Base-by-base conservation (phyloP, 2,113 vertebrate genomes). In the Dipodomys ordii region DNA sequence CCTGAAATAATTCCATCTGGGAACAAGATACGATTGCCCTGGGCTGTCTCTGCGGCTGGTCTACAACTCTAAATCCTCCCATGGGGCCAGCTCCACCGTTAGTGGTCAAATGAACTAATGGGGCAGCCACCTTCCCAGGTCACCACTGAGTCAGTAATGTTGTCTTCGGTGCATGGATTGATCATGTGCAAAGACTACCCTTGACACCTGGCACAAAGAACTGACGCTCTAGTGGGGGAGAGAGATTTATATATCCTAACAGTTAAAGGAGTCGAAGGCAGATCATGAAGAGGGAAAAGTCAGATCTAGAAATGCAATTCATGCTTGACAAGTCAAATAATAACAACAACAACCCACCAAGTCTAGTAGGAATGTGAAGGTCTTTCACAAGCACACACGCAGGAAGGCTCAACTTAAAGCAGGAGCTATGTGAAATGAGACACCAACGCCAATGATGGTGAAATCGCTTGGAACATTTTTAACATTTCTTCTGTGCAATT, bases 231-330 rank as follows among this genome's bases (percentile, higher is more conserved):
- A 25, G 46, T 1, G 28, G 73, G 65, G 62, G 20, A 87, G 60
- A 65, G 25, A 65, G n/a, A 46, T 28, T 65, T 62, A 28, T 19
- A 28, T 12, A 71, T 67, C 20, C 39, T 25, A 90, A 25, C 2
- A 53, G 71, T 30, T 60, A 77, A 76, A 30, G 13, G 35, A n/a
- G 23, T 39, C 19, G 39, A 2, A 3, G 7, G 1, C 57, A 82
- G 65, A 91, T 87, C 77, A 32, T 64, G 68, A 32, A 39, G 64
- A 1, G 49, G 53, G 60, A 67, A 90, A 62, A 84, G 78, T n/a
- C 69, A 93, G 88, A 82, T 35, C 49, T 1, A 86, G 71, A 93
- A 93, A 86, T 2, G 69, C 74, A 64, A 27, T 57, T 80, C 72
- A 28, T 11, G 32, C 46, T 30, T 88, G 80, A 81, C 84, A 44